Evolutionary conservation across 1,140 invertebrate species (phyloP).

Genomic region (Samia ricini): DNA sequence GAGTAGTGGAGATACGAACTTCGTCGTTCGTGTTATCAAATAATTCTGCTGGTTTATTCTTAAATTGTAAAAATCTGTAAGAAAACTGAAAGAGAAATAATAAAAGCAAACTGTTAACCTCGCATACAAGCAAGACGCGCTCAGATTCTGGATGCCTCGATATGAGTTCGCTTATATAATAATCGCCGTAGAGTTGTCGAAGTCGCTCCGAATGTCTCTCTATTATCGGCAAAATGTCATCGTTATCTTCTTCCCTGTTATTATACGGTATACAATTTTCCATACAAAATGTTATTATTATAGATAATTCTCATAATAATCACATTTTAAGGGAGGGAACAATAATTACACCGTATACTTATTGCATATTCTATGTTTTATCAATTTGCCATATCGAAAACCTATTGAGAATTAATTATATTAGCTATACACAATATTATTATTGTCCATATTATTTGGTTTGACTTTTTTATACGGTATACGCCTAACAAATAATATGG

Average conservation of each 20-base stretch:
- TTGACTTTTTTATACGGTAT: too few species aligned
- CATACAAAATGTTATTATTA: not conserved
- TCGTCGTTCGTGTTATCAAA: not conserved
- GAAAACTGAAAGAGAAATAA: not conserved
- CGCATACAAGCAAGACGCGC: slow-evolving; percentile 64
- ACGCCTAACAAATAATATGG: too few species aligned
- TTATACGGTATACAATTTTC: not conserved
- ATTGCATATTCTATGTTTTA: too few species aligned
- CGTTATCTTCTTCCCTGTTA: slow-evolving; percentile 84
- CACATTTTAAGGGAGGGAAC: too few species aligned
- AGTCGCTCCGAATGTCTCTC: slow-evolving; percentile 77
- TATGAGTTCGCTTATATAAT: slow-evolving; percentile 84
- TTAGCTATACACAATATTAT: too few species aligned
- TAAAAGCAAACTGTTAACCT: slow-evolving; percentile 40
- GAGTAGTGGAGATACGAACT: too few species aligned
- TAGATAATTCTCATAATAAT: too few species aligned
- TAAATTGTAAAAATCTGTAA: not conserved
- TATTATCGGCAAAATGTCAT: slow-evolving; percentile 84
- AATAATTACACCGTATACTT: too few species aligned
- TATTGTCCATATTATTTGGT: too few species aligned
- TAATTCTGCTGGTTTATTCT: not conserved
- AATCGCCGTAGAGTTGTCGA: slow-evolving; percentile 82
- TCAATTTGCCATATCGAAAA: too few species aligned
- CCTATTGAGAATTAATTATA: too few species aligned
- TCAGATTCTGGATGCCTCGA: slow-evolving; percentile 75